These are phyloP conservation scores for Dioctria rufipes DNA, from an alignment of 2,888 invertebrate genomes.

Conservation along the genomic window DNA sequence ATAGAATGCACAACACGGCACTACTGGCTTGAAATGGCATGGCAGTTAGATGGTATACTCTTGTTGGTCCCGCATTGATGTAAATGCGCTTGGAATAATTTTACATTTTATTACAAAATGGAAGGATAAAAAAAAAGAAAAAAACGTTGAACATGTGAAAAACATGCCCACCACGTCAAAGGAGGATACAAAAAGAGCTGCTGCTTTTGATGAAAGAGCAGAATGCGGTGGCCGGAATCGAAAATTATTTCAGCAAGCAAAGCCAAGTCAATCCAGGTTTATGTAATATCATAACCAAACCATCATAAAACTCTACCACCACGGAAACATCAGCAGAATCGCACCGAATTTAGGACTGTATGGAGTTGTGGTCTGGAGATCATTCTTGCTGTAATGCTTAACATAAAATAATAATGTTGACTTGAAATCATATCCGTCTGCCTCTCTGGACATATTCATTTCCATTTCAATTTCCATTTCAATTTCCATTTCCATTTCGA, in stretches of 20 bases:
- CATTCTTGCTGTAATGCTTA: constrained; percentile 32
- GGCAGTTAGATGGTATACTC: not conserved
- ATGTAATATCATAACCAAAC: not conserved
- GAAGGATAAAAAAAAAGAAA: not conserved
- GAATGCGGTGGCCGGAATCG: constrained; percentile 4
- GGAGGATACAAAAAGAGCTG: constrained; percentile 7
- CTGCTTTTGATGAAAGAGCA: constrained; percentile 11
- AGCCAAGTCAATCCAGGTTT: not conserved
- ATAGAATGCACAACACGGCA: not conserved
- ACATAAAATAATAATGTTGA: constrained; percentile 42
- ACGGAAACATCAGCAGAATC: constrained; percentile 7
- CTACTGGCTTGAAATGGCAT: not conserved
- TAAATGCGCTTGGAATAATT: constrained; percentile 48
- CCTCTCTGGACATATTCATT: constrained; percentile 1
- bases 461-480: not conserved
- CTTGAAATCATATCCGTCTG: constrained; percentile 43
- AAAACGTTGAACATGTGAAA: constrained; percentile 38
- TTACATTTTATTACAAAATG: constrained; percentile 27
- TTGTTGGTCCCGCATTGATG: constrained; percentile 38
- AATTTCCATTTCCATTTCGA: not conserved
- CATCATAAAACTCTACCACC: constrained; percentile 4
- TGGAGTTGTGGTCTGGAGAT: constrained; percentile 25
- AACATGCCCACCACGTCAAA: constrained; percentile 33
- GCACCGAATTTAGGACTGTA: constrained; percentile 3
- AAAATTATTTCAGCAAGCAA: not conserved